Evolutionary conservation across 2,797 vertebrate species (phyloP).

Genomic region (Pygocentrus nattereri): DNA sequence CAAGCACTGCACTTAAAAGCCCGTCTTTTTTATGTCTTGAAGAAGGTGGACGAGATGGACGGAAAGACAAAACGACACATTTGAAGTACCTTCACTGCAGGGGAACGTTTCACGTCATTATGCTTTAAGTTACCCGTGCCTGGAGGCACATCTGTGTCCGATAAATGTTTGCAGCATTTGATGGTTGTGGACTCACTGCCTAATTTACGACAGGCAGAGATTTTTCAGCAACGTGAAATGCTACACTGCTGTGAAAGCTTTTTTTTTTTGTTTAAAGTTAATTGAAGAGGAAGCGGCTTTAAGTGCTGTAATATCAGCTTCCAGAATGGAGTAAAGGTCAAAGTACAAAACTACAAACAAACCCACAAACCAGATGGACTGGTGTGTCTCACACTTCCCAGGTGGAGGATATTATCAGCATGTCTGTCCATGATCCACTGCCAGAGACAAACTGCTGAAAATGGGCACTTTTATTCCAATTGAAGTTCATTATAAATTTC

Average conservation of each 20-base stretch:
- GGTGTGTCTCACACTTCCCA: constrained; percentile 56
- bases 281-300: constrained; percentile 61
- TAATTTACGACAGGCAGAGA: constrained; percentile 16
- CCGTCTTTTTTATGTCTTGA: constrained; percentile 1
- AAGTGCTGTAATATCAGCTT: constrained; percentile 42
- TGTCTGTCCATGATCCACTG: constrained; percentile 26
- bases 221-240: constrained; percentile 40
- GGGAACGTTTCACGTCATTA: constrained; percentile 30
- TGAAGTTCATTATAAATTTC: background rate
- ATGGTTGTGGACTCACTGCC: constrained; percentile 8
- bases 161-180: constrained; percentile 51
- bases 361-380: constrained; percentile 63
- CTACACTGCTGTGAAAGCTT: constrained; percentile 26
- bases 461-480: background rate
- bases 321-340: constrained; percentile 55
- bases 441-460: background rate
- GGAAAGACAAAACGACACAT: constrained; percentile 6
- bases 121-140: constrained; percentile 34
- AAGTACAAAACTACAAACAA: constrained; percentile 48
- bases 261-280: constrained; percentile 39
- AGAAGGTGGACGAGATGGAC: background rate
- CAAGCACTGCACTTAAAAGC: background rate
- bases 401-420: constrained; percentile 58
- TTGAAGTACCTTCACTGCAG: background rate
- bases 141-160: constrained; percentile 41